Evolutionary conservation across 2,113 vertebrate species (phyloP), one percentile per base, ranked within the genome.

Genomic region (Oryzias curvinotus): DNA sequence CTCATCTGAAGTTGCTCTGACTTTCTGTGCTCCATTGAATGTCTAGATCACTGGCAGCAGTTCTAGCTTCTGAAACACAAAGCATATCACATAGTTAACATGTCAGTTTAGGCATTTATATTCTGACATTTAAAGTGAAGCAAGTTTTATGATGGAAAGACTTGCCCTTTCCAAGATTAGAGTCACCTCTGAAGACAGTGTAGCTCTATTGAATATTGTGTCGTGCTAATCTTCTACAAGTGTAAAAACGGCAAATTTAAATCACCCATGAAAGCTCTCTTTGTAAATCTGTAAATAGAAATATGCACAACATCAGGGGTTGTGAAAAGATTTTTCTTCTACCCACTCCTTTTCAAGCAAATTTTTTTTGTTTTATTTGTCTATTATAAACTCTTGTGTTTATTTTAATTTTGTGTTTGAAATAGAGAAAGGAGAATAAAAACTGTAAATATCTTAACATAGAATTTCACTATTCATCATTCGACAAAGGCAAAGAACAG

Each of bases 141-240:
- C 52, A 26, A 4, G 57, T 73, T 75, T 71, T 53, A 73, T 63
- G 74, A 78, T 54, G 28, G 44, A 59, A 55, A 62, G 19, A 62
- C 48, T 66, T 77, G 66, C 45, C 73, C 66, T 60, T 71, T 76
- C 30, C 17, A 71, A 57, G 46, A 62, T 73, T 43, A 54, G 25
- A 63, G 75, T 81, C 83, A 67, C 10, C 59, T 56, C 57, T 48
- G 15, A 30, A 48, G 8, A 8, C 48, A 16, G 19, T 14, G 49
- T 46, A 12, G 1, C 44, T 53, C 64, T 54, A 57, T 53, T 59
- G 46, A 64, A 71, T 62, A 41, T 68, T 17, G 5, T 62, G 52
- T 73, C 48, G 62, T 52, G 51, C 42, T 63, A 77, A 69, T 66
- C 57, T 72, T 46, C 72, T 68, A 80, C 73, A 72, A 36, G 50